Base-by-base conservation (phyloP, 2,797 vertebrate species). In the Anguilla megastoma region DNA sequence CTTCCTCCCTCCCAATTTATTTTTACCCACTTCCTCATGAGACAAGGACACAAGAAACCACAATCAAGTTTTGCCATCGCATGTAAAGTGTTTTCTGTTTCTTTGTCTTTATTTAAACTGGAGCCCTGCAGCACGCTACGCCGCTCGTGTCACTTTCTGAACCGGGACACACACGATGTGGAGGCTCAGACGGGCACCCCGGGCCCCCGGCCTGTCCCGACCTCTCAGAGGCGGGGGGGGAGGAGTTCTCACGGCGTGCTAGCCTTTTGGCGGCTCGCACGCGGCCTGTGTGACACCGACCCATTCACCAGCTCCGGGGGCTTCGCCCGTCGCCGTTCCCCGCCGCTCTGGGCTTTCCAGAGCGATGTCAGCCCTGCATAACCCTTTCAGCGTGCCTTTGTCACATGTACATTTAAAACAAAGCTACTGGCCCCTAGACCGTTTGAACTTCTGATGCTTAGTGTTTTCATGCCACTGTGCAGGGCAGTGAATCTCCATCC, bases 21-120 rank as follows among this genome's bases (percentile, higher is more conserved):
- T 91, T 93, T 92, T 91, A 87, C 85, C 50, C 74, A 41, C 87
- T 92, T 93, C 91, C 92, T 86, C 88, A 88, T 90, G 84, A 92
- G 90, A 92, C 90, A 89, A 90, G 88, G 91, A 87, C 86, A 83
- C 24, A 66, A 84, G 87, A 89, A 74, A 89, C 88, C 56, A 48
- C 36, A 88, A 90, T 91, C 89, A 80, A 88, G 79, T 52, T 74
- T 88, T 33, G 18, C 63, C 48, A 90, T 92, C 89, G 3, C 36
- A 69, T 66, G 54, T 58, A 6, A 76, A 54, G 87, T 48, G 84
- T 45, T 52, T 48, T 50, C 74, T 45, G 71, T 69, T 33, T 27
- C 4, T n/a, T 63, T 63, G 18, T n/a, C 12, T 33, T 27, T 60
- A 63, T 27, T 36, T 3, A 8, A 71, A 48, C 41, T 14, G 3